Conservation (phyloP, 2,113 vertebrate genomes). For the Parus major region DNA sequence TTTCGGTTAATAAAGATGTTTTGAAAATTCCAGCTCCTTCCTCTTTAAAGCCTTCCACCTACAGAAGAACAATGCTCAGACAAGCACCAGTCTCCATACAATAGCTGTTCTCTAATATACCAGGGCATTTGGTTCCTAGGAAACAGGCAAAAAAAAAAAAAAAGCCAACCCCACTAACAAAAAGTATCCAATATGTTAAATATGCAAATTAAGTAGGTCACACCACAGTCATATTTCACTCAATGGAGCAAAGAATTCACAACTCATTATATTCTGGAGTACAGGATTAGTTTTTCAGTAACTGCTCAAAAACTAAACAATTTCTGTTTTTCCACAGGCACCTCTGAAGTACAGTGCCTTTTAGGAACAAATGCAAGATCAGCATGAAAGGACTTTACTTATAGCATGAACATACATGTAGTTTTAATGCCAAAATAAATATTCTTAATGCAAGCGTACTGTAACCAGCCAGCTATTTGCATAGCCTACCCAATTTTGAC, state of each 20-base stretch:
- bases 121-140: constrained; percentile 63
- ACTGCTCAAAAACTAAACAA: neutral
- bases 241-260: constrained; percentile 14
- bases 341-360: neutral
- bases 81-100: constrained; percentile 15
- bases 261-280: neutral
- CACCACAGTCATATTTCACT: constrained; percentile 47
- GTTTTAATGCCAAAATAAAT: neutral
- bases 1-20: constrained; percentile 24
- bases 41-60: constrained; percentile 2
- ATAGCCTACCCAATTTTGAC: neutral
- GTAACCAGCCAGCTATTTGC: neutral
- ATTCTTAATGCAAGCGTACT: neutral
- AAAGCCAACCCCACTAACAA: neutral
- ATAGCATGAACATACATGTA: neutral
- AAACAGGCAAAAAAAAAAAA: constrained; percentile 15
- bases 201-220: constrained; percentile 71
- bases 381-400: neutral
- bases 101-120: constrained; percentile 19
- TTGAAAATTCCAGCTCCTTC: constrained; percentile 6
- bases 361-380: neutral
- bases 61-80: constrained; percentile 47
- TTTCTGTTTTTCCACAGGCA: neutral
- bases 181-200: constrained; percentile 54
- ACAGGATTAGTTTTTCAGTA: neutral